These are phyloP conservation scores for Ephestia elutella DNA, from an alignment of 1,140 invertebrate genomes.

Conservation along the genomic window DNA sequence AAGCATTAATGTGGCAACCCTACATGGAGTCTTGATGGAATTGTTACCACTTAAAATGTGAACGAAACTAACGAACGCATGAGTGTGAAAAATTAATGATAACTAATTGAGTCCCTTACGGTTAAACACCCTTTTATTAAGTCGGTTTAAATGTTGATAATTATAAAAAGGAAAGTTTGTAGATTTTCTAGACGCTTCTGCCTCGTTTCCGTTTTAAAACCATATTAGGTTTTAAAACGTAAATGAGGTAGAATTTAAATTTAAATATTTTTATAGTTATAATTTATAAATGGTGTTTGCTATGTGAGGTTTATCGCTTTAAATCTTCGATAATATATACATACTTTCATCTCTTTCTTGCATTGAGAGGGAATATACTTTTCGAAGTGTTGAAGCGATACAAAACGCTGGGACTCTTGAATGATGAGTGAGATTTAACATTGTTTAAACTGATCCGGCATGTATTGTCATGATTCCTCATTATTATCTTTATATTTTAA, in stretches of 20 bases:
- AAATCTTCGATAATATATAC: too few species aligned
- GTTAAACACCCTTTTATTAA: neutral
- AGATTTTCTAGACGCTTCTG: too few species aligned
- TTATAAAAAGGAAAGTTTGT: too few species aligned
- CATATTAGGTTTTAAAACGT: too few species aligned
- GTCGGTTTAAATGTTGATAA: too few species aligned
- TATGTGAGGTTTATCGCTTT: too few species aligned
- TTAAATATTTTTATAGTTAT: too few species aligned
- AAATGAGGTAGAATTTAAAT: too few species aligned
- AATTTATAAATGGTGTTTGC: too few species aligned
- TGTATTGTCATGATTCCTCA: neutral
- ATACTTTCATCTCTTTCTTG: too few species aligned
- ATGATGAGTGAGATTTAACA: neutral
- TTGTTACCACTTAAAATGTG: neutral
- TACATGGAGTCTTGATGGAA: constrained; percentile 2
- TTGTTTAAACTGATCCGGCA: neutral
- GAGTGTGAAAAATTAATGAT: neutral
- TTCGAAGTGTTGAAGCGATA: neutral
- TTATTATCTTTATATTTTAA: neutral
- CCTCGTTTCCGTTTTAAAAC: too few species aligned
- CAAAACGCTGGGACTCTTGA: neutral
- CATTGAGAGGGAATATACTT: neutral
- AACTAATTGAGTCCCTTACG: constrained; percentile 9
- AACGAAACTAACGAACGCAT: constrained; percentile 5
- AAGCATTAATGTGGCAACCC: constrained; percentile 3